Percentiles rank a stretch among this genome's conserved stretches.
Conservation (phyloP, 2,797 vertebrate species). For the Yasuhikotakia modesta region DNA sequence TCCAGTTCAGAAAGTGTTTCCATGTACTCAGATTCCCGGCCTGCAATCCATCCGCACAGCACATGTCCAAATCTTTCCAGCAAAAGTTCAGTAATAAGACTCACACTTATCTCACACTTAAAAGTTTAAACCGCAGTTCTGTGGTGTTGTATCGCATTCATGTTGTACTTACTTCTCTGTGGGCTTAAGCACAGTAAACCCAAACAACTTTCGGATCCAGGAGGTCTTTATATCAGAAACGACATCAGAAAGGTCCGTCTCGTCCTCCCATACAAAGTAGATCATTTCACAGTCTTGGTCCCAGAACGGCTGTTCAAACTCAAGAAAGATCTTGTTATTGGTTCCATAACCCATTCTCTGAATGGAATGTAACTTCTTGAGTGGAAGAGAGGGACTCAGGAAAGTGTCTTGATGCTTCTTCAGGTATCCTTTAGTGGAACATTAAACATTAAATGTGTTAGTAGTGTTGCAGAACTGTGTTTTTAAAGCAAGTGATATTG, state of each 20-base stretch:
- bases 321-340: slow-evolving; percentile 92
- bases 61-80: slow-evolving; percentile 81
- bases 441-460: too few relatives aligned
- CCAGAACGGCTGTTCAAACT: slow-evolving; percentile 94
- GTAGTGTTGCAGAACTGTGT: too few relatives aligned
- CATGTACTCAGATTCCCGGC: slow-evolving; percentile 90
- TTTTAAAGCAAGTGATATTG: too few relatives aligned
- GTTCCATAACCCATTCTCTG: slow-evolving; percentile 89
- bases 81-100: slow-evolving; percentile 7
- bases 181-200: slow-evolving; percentile 85
- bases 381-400: slow-evolving; percentile 83
- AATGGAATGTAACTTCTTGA: slow-evolving; percentile 82
- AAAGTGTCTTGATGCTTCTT: slow-evolving; percentile 82
- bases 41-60: slow-evolving; percentile 92
- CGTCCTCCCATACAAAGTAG: slow-evolving; percentile 85
- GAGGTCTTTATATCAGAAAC: slow-evolving; percentile 65
- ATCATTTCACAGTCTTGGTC: slow-evolving; percentile 81
- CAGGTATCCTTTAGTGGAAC: slow-evolving; percentile 81
- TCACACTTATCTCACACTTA: not conserved
- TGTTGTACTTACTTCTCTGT: slow-evolving; percentile 71
- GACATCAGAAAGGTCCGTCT: slow-evolving; percentile 71
- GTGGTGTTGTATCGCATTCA: not conserved
- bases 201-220: slow-evolving; percentile 89
- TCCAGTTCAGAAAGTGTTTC: slow-evolving; percentile 87
- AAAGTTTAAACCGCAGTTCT: not conserved